Base-by-base conservation (phyloP, 1,140 invertebrate species). In the Halesus radiatus region DNA sequence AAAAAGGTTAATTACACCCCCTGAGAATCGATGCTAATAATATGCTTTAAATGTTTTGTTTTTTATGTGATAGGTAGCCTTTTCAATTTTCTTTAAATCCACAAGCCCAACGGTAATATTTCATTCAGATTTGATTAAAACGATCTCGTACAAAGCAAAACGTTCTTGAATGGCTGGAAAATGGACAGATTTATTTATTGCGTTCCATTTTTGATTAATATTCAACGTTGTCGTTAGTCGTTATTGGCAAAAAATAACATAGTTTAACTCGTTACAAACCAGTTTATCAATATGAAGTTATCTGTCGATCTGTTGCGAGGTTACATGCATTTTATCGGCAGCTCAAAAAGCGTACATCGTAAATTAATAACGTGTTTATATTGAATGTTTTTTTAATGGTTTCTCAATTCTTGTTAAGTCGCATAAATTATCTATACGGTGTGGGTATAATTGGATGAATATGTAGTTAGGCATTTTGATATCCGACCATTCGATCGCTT, bases 121-220 rank as follows among this genome's bases (percentile, higher is more conserved):
- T 45, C 37, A 45, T 45, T 45, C 37, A 10, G 37, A 45, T 45
- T 45, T 45, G 37, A 45, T 45, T 45, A 45, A 45, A 45, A 13
- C 37, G 8, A 45, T 45, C 37, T 45, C 37, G 37, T 45, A 7
- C 37, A 56, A 18, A 45, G 37, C 37, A 45, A 45, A 45, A 45
- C 37, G 37, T 45, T 13, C 37, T 13, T 29, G 60, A 64, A 64
- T 64, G 62, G 29, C 29, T 66, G 22, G 26, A 66, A 50, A 53
- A 54, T 54, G 20, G 50, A 72, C 68, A 26, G 20, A 72, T 72
- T 72, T 53, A 72, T 72, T 72, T 20, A 72, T 72, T 50, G 18
- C 68, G 50, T 72, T 72, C 54, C 37, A 54, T 72, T 72, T 68
- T 72, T 53, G 52, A 72, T 37, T 72, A 52, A 72, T 22, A 54